A percentile compares a stretch with the other conserved stretches of the same genome.
Evolutionary conservation across 2,888 invertebrate genomes (phyloP).

Genomic region (Elgonia sp.): DNA sequence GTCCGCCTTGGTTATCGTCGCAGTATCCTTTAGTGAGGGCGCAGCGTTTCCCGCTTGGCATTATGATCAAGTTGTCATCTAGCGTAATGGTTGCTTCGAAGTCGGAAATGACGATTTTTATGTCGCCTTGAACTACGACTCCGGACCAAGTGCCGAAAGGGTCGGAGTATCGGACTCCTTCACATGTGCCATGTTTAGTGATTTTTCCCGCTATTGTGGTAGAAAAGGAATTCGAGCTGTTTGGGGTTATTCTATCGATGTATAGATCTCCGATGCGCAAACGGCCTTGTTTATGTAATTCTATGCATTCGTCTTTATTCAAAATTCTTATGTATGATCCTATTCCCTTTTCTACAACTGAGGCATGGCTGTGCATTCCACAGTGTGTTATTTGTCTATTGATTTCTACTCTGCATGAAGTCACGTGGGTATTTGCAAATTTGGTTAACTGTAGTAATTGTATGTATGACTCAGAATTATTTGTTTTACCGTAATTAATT

Average conservation of each 20-base stretch:
- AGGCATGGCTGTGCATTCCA: too few species aligned
- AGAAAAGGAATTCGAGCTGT: background rate
- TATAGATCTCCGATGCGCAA: background rate
- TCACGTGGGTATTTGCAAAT: background rate
- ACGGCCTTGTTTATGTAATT: background rate
- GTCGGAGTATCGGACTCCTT: background rate
- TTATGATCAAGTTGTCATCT: background rate
- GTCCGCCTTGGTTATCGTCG: conserved; percentile 16
- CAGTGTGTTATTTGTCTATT: background rate
- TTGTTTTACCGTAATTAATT: background rate
- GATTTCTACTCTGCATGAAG: background rate
- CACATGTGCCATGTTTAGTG: background rate
- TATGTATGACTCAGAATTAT: background rate
- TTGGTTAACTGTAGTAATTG: background rate
- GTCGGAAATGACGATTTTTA: conserved; percentile 26
- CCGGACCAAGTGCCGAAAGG: background rate
- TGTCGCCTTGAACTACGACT: conserved; percentile 1
- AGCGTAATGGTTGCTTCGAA: background rate
- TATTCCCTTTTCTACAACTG: background rate
- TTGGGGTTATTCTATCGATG: background rate
- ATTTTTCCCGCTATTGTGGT: background rate
- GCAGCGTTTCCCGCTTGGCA: background rate
- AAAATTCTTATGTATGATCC: background rate
- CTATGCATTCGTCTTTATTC: background rate
- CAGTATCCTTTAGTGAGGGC: background rate